A percentile compares a stretch with the other conserved stretches of the same genome.
These are phyloP conservation scores for Phylloscopus collybita DNA, from an alignment of 2,797 vertebrate genomes.

Conservation along the genomic window DNA sequence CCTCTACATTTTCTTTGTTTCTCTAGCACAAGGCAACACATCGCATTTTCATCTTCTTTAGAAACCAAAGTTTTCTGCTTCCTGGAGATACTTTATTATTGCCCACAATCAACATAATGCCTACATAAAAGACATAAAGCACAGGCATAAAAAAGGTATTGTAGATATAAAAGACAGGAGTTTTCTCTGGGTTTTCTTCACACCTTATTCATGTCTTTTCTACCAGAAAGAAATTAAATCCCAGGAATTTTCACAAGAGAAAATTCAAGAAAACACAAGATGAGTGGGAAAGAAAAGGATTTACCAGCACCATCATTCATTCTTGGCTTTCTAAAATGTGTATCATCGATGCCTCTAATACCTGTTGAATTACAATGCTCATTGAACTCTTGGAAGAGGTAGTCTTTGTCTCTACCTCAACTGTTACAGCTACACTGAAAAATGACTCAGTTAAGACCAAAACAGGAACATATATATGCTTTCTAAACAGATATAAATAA, in stretches of 20 bases:
- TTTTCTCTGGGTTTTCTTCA: background rate
- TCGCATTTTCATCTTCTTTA: conserved; percentile 12
- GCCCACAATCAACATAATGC: background rate
- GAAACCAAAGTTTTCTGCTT: background rate
- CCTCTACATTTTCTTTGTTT: conserved; percentile 50
- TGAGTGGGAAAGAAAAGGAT: background rate
- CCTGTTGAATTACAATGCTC: background rate
- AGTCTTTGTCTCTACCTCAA: background rate
- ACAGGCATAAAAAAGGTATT: background rate
- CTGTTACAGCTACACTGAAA: background rate
- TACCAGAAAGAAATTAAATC: conserved; percentile 7
- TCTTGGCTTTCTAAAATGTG: background rate
- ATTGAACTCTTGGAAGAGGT: background rate
- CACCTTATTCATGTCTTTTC: background rate
- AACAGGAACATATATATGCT: background rate
- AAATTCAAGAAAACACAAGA: background rate
- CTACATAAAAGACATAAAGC: background rate
- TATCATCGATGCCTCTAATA: background rate
- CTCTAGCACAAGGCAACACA: conserved; percentile 5
- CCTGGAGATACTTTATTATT: background rate
- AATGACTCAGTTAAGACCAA: background rate
- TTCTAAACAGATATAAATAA: background rate
- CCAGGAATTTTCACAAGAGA: background rate
- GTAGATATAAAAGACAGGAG: background rate
- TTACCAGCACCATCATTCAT: background rate